A percentile compares a stretch with the other conserved stretches of the same genome.
phyloP scores from a whole-genome alignment of 1,140 invertebrate species.

The Drosophila serrata region DNA sequence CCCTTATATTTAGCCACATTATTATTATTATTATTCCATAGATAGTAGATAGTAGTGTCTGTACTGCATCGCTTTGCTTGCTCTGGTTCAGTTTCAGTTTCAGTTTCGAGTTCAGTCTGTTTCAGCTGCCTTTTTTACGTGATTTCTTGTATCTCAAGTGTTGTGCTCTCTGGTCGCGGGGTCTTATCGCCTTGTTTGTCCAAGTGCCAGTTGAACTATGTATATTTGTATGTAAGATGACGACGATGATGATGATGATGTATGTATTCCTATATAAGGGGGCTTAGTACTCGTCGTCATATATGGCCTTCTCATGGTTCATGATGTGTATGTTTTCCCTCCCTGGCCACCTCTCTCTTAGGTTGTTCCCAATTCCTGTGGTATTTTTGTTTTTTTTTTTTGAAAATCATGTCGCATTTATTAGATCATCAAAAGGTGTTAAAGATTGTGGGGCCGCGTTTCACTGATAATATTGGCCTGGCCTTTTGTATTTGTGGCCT shows the following conservation, averaged over 20 bases:
- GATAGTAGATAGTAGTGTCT: conserved; percentile 73
- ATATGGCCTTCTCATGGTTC: conserved; percentile 57
- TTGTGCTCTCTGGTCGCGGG: conserved; percentile 57
- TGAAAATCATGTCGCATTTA: conserved; percentile 79
- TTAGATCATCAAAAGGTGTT: conserved; percentile 78
- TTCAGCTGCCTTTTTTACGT: conserved; percentile 59
- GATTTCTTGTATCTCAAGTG: conserved; percentile 75
- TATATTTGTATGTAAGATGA: conserved; percentile 33
- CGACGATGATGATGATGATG: conserved; percentile 35
- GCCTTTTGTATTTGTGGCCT: conserved; percentile 39
- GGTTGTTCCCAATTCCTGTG: conserved; percentile 51
- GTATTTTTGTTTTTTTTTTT: conserved; percentile 65
- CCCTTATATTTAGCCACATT: conserved; percentile 34
- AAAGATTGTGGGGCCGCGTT: conserved; percentile 68
- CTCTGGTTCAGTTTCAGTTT: conserved; percentile 30
- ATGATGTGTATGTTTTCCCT: conserved; percentile 27
- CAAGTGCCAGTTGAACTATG: conserved; percentile 66
- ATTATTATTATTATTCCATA: conserved; percentile 12
- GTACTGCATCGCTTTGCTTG: conserved; percentile 43
- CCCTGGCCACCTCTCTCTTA: not conserved
- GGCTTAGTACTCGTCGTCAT: conserved; percentile 51
- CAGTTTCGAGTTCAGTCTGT: conserved; percentile 37
- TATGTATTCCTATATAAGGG: conserved; percentile 45
- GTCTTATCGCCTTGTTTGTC: conserved; percentile 72
- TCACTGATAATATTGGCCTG: conserved; percentile 68